A percentile compares a stretch with the other conserved stretches of the same genome.
These are phyloP conservation scores for Candoia aspera DNA, from an alignment of 2,113 vertebrate genomes.

Conservation along the genomic window DNA sequence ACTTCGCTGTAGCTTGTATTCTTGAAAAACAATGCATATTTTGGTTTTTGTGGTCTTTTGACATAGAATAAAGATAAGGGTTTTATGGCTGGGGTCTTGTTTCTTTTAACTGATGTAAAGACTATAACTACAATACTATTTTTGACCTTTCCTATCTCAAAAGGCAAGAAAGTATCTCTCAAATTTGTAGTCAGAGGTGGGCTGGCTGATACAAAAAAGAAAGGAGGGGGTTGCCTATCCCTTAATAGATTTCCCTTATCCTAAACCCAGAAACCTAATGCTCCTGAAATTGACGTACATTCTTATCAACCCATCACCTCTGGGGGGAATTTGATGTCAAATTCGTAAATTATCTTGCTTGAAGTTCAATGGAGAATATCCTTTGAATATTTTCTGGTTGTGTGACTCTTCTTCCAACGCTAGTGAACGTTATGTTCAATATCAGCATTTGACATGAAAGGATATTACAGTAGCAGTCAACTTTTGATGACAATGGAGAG, in stretches of 20 bases:
- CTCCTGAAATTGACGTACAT: background rate
- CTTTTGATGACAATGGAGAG: background rate
- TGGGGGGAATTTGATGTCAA: background rate
- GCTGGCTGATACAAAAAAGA: background rate
- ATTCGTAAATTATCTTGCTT: background rate
- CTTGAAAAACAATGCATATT: background rate
- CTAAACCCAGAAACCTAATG: background rate
- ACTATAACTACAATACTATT: background rate
- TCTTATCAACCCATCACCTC: background rate
- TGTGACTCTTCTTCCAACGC: background rate
- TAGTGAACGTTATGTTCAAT: background rate
- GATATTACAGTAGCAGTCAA: background rate
- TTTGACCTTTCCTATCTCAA: background rate
- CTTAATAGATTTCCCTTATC: background rate
- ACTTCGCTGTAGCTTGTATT: too few species aligned
- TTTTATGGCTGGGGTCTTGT: background rate
- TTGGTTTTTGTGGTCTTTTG: background rate
- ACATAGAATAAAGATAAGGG: background rate
- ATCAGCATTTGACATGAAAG: background rate
- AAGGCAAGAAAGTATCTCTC: background rate
- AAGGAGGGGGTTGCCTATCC: background rate
- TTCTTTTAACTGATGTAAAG: background rate
- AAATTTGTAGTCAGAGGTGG: background rate
- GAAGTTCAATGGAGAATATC: background rate
- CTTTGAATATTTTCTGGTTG: background rate